These are phyloP conservation scores for Cheilosia urbana DNA, from an alignment of 2,888 invertebrate genomes.

Conservation along the genomic window DNA sequence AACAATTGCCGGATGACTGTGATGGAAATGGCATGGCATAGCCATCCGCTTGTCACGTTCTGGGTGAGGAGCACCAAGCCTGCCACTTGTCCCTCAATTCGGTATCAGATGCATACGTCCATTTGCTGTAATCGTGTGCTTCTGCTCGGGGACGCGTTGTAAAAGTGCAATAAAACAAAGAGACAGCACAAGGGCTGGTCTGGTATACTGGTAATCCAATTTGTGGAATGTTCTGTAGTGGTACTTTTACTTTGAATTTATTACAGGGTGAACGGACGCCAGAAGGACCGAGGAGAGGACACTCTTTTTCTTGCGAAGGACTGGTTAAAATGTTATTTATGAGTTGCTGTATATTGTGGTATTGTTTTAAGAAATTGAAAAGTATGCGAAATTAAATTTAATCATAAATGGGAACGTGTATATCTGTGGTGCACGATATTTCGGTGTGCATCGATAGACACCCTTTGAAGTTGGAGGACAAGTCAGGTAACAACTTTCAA, in stretches of 20 bases:
- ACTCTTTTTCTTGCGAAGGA: conserved; percentile 5
- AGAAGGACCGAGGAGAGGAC: conserved; percentile 12
- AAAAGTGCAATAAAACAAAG: neutral
- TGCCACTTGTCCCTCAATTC: conserved; percentile 33
- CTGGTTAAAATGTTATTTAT: conserved; percentile 35
- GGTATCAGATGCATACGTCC: conserved; percentile 9
- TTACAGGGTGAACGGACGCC: conserved; percentile 34
- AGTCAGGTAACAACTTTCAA: no score
- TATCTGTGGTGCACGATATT: no score
- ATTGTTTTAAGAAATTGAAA: conserved; percentile 27
- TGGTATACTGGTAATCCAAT: conserved; percentile 49
- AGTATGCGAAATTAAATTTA: neutral
- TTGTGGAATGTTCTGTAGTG: conserved; percentile 54
- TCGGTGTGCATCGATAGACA: no score
- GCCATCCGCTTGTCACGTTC: conserved; percentile 18
- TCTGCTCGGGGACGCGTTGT: neutral
- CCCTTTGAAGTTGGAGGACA: no score
- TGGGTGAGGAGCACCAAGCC: conserved; percentile 18
- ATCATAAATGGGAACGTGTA: neutral
- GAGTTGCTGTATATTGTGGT: neutral
- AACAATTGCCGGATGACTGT: neutral
- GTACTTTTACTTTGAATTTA: conserved; percentile 34
- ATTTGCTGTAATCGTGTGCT: neutral
- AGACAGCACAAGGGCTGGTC: conserved; percentile 11
- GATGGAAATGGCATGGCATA: conserved; percentile 17